A percentile compares a stretch with the other conserved stretches of the same genome.
Conservation (phyloP, 1,140 invertebrate species). For the Halyomorpha halys region DNA sequence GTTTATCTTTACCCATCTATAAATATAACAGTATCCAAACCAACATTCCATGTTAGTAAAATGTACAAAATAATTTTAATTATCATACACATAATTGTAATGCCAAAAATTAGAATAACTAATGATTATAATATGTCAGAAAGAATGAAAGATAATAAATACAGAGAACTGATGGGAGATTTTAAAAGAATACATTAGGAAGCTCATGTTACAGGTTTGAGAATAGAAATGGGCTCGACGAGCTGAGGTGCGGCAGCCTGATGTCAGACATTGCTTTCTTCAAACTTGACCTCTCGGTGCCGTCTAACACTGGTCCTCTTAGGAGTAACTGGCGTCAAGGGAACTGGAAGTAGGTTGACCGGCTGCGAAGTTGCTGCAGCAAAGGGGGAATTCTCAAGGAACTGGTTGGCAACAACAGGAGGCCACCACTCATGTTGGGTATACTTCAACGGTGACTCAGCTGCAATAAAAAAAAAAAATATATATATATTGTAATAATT, state of each 20-base stretch:
- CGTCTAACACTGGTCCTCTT: conserved; percentile 37
- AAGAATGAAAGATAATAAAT: too few species aligned
- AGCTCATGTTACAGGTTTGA: conserved; percentile 18
- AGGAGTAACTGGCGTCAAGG: conserved; percentile 34
- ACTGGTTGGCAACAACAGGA: conserved; percentile 49
- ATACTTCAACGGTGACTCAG: conserved; percentile 35
- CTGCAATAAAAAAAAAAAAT: conserved; percentile 31
- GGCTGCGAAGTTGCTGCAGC: conserved; percentile 21
- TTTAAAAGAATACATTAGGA: neutral
- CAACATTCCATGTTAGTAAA: too few species aligned
- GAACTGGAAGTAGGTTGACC: conserved; percentile 20
- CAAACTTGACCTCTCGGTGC: conserved; percentile 45
- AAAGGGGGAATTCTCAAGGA: conserved; percentile 50
- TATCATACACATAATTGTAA: too few species aligned
- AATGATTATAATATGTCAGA: too few species aligned
- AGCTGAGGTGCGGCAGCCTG: conserved; percentile 17
- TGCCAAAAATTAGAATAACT: too few species aligned
- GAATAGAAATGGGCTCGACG: conserved; percentile 2
- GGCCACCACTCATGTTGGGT: conserved; percentile 44
- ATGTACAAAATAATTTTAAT: too few species aligned
- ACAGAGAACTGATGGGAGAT: neutral
- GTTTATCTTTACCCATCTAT: too few species aligned
- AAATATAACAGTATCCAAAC: too few species aligned
- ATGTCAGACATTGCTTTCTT: conserved; percentile 36
- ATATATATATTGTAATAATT: too few species aligned